Percentiles rank a stretch among this genome's conserved stretches.
Conservation (phyloP, 2,113 vertebrate species). For the Labeo rohita region DNA sequence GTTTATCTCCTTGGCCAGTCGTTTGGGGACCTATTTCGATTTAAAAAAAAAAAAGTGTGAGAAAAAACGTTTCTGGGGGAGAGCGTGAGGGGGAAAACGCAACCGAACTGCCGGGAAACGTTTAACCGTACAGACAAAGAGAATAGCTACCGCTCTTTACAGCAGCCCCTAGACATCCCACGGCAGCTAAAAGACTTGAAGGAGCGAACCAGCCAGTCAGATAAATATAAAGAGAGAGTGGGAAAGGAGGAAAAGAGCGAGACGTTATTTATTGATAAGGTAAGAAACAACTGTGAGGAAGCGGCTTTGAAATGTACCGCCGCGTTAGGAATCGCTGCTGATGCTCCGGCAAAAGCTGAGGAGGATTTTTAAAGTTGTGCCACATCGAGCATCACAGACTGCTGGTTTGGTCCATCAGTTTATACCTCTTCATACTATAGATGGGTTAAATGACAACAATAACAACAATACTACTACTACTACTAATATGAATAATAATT, state of each 20-base stretch:
- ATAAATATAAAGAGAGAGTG: slow-evolving; percentile 11
- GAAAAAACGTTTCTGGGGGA: slow-evolving; percentile 53
- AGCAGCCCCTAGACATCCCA: slow-evolving; percentile 71
- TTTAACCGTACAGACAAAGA: slow-evolving; percentile 74
- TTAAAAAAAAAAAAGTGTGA: slow-evolving; percentile 52
- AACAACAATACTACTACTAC: background rate
- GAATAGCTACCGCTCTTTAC: slow-evolving; percentile 66
- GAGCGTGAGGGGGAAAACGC: slow-evolving; percentile 65
- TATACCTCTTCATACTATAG: background rate
- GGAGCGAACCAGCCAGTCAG: slow-evolving; percentile 51
- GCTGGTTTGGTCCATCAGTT: slow-evolving; percentile 69
- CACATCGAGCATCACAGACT: slow-evolving; percentile 47
- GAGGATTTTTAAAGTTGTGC: slow-evolving; percentile 45
- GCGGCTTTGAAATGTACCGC: slow-evolving; percentile 71
- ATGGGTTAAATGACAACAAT: background rate
- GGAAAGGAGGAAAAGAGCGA: slow-evolving; percentile 63
- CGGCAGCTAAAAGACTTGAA: slow-evolving; percentile 62
- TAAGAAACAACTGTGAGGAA: slow-evolving; percentile 70
- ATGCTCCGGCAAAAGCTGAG: slow-evolving; percentile 61
- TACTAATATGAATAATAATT: background rate
- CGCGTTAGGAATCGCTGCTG: slow-evolving; percentile 64
- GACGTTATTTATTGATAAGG: slow-evolving; percentile 76
- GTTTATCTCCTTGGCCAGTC: slow-evolving; percentile 59
- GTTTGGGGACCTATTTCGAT: slow-evolving; percentile 62
- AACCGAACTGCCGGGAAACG: slow-evolving; percentile 71